These are phyloP conservation scores for Trichosurus vulpecula DNA, from an alignment of 2,797 vertebrate species.

Conservation along the genomic window DNA sequence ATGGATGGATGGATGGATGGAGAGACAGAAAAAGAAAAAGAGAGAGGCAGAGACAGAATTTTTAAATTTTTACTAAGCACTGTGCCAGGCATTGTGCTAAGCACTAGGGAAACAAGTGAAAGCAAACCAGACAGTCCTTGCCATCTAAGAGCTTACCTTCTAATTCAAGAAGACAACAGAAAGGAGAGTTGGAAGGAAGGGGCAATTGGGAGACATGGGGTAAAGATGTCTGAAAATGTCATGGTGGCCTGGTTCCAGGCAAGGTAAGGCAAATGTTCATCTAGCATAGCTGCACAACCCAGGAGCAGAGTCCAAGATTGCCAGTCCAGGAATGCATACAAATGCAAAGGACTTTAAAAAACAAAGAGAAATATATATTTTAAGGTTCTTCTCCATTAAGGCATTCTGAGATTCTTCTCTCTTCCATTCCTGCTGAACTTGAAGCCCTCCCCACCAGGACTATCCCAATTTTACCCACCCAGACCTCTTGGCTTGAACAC, in stretches of 20 bases:
- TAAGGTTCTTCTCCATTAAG: background rate
- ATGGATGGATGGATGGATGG: too few relatives aligned
- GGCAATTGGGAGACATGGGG: background rate
- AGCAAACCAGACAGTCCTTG: background rate
- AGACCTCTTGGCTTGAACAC: background rate
- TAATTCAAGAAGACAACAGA: background rate
- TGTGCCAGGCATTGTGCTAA: background rate
- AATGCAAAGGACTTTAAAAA: background rate
- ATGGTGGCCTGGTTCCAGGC: background rate
- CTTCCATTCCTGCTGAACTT: background rate
- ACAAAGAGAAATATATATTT: background rate
- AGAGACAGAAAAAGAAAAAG: background rate
- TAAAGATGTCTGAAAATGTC: background rate
- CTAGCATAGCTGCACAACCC: background rate
- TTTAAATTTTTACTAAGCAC: background rate
- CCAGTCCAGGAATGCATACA: background rate
- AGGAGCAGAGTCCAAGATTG: background rate
- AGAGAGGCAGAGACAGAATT: background rate
- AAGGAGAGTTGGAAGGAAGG: background rate
- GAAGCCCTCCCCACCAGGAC: background rate
- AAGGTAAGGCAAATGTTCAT: background rate
- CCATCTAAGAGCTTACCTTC: background rate
- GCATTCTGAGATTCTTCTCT: background rate
- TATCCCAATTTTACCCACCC: background rate
- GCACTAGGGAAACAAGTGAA: background rate